Conservation (phyloP, 2,888 invertebrate genomes). For the Drosophila paramelanica region DNA sequence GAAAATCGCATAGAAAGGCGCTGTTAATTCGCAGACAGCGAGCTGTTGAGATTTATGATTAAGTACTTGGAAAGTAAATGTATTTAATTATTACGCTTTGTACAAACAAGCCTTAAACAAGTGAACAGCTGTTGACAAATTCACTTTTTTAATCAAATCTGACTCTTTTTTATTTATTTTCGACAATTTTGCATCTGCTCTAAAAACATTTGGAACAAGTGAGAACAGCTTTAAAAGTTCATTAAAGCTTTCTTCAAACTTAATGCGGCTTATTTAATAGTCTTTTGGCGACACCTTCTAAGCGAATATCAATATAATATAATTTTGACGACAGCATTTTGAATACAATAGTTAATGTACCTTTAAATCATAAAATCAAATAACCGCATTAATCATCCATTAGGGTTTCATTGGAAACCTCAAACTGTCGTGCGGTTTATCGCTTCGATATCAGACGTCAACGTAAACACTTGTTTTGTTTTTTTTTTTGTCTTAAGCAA, state of each 20-base stretch:
- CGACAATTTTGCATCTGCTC: background rate
- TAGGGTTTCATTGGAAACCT: conserved; percentile 26
- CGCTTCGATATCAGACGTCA: conserved; percentile 28
- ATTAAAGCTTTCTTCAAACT: background rate
- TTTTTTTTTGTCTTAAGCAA: conserved; percentile 19
- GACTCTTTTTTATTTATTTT: conserved; percentile 11
- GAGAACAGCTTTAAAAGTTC: conserved; percentile 18
- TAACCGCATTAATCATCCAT: conserved; percentile 46
- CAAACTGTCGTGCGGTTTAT: conserved; percentile 26
- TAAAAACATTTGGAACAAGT: background rate
- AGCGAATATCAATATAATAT: too few species aligned
- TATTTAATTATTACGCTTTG: too few species aligned
- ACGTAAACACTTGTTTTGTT: conserved; percentile 39
- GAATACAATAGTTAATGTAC: conserved; percentile 7
- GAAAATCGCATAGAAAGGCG: background rate
- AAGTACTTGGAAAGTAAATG: background rate
- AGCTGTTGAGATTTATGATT: background rate
- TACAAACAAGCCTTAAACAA: conserved; percentile 7
- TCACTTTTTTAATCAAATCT: too few species aligned
- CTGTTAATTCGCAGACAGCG: background rate
- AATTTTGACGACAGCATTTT: background rate
- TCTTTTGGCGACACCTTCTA: too few species aligned
- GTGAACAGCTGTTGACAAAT: conserved; percentile 29
- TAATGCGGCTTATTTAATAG: background rate
- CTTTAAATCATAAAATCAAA: conserved; percentile 16